Conservation (phyloP, 2,113 vertebrate species). For the Caretta caretta region DNA sequence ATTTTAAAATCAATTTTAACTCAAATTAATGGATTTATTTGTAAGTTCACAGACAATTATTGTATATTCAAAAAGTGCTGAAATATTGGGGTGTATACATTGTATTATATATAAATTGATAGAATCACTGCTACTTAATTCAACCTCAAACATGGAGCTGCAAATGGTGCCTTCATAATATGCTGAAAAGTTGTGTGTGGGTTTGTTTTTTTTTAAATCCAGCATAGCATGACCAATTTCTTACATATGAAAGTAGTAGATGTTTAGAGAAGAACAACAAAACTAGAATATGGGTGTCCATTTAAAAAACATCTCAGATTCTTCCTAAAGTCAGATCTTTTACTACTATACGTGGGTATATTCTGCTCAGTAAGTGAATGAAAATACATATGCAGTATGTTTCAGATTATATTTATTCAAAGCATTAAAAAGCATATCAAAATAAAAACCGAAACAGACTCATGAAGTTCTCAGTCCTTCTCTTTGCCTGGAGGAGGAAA, state of each 20-base stretch:
- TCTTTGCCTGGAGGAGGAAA: neutral
- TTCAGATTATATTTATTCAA: neutral
- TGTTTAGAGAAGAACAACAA: neutral
- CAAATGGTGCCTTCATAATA: neutral
- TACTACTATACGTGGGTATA: neutral
- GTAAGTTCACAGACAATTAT: neutral
- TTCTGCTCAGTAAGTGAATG: neutral
- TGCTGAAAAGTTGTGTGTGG: neutral
- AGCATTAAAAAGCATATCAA: neutral
- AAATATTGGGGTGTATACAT: neutral
- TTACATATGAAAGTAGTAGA: neutral
- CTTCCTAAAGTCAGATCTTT: neutral
- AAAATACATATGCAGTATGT: neutral
- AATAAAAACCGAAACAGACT: neutral
- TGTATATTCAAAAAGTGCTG: neutral
- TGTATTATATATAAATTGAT: neutral
- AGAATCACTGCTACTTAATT: neutral
- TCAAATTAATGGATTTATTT: neutral
- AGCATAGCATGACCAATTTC: neutral
- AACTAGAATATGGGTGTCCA: neutral
- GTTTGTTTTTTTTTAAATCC: neutral
- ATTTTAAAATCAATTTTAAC: neutral
- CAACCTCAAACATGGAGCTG: neutral
- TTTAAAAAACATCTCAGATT: neutral
- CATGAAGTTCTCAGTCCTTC: neutral